These are phyloP conservation scores for Rhyacophila evoluta DNA, from an alignment of 2,888 invertebrate genomes.

Conservation along the genomic window DNA sequence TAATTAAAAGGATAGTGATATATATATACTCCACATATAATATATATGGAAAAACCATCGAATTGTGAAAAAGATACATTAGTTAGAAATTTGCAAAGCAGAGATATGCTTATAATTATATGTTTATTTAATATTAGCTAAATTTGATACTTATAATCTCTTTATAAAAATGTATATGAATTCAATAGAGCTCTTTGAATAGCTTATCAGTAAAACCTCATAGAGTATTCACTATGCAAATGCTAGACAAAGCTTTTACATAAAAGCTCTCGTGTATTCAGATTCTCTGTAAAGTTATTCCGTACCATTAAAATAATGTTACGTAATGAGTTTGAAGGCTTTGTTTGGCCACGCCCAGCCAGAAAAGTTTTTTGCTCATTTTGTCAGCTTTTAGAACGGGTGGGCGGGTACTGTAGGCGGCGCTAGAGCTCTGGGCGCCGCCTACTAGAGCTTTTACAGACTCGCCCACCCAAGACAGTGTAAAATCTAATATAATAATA, in stretches of 20 bases:
- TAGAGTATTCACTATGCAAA: neutral
- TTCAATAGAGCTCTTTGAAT: neutral
- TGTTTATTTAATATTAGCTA: no score
- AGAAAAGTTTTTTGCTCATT: constrained; percentile 45
- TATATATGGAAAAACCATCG: no score
- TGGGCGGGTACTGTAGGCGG: constrained; percentile 63
- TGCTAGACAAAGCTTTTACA: neutral
- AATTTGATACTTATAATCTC: no score
- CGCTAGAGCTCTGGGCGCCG: constrained; percentile 60
- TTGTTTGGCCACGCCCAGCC: constrained; percentile 45
- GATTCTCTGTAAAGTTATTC: constrained; percentile 6
- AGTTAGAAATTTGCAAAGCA: no score
- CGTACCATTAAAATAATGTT: constrained; percentile 26
- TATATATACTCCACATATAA: no score
- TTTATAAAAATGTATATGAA: neutral
- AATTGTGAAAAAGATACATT: no score
- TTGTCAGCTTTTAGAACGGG: constrained; percentile 49
- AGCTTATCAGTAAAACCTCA: neutral
- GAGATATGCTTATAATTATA: no score
- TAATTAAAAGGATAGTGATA: no score
- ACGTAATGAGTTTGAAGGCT: constrained; percentile 23
- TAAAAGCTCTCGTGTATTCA: constrained; percentile 25
- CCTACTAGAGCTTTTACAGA: constrained; percentile 53
- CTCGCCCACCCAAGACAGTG: constrained; percentile 59
- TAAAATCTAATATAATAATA: neutral